Evolutionary conservation across 2,113 vertebrate genomes (phyloP), one percentile per base, ranked within the genome.

Genomic region (Gasterosteus aculeatus): DNA sequence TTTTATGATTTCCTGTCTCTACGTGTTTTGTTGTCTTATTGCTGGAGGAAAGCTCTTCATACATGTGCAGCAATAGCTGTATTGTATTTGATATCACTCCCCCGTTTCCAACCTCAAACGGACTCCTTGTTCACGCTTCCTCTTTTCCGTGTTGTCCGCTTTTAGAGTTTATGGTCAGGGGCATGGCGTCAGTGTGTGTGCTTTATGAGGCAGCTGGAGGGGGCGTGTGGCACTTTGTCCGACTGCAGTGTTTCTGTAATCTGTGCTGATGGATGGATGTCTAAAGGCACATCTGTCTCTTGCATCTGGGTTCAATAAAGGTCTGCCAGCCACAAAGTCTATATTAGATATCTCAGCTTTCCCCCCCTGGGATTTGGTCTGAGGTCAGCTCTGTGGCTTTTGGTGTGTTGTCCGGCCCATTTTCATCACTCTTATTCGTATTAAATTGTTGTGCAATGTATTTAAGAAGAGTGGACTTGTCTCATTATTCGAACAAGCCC

Each of bases 151-250:
- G 76, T 76, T 69, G 78, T 65, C 80, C 46, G 6, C 80, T 83
- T 89, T 77, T 79, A 78, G 85, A 81, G 77, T 91, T 88, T 83
- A 81, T 61, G 68, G 64, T 77, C 72, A 47, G 19, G 15, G 70
- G 42, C 10, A 11, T 84, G 82, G 84, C 75, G 67, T 82, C 87
- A 59, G 82, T 72, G 63, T 79, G 75, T 89, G 79, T 88, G 81
- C 89, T 92, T 91, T 85, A 84, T 84, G 75, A 56, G 82, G 85
- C 82, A 87, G 83, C 87, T 83, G 88, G 72, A 81, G 47, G 67
- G 73, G 81, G 76, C 49, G 70, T 87, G 74, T 87, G 89, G 86
- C 84, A 12, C 33, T 1, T 49, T 22, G 77, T 84, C 84, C 39
- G 79, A 78, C 80, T 39, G 69, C 7, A 18, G 49, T 85, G 85